phyloP scores from a whole-genome alignment of 1,140 invertebrate genomes.

The Notospermus geniculatus region DNA sequence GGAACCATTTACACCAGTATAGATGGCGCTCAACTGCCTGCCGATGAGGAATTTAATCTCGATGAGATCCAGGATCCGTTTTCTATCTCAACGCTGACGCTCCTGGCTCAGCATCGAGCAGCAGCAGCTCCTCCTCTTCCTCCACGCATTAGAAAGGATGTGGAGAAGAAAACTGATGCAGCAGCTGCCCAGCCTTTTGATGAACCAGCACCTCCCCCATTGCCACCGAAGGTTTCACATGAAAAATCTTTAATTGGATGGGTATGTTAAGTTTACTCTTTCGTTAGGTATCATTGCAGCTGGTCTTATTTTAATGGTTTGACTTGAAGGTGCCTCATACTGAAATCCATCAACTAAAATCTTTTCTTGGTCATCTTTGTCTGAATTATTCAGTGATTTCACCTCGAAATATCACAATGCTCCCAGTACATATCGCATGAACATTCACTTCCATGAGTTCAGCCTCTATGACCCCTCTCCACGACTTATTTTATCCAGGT shows the following conservation, averaged over 20 bases:
- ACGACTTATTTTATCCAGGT: neutral
- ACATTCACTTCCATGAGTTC: too few relatives aligned
- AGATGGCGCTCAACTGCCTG: too few relatives aligned
- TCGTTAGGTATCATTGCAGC: too few relatives aligned
- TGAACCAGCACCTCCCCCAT: neutral
- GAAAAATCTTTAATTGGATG: neutral
- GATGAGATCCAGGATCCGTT: slow-evolving; percentile 5
- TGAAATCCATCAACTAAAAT: too few relatives aligned
- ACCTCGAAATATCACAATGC: too few relatives aligned
- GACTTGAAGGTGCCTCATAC: too few relatives aligned
- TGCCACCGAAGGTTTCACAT: neutral
- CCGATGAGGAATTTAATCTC: neutral
- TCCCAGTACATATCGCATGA: too few relatives aligned
- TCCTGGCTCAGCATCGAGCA: neutral
- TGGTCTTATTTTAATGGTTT: too few relatives aligned
- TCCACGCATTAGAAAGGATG: neutral
- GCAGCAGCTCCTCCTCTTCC: neutral
- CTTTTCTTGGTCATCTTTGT: too few relatives aligned
- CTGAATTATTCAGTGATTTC: neutral
- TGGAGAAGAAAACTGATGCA: neutral
- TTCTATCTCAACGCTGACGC: slow-evolving; percentile 1
- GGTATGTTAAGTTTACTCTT: neutral
- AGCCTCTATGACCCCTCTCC: too few relatives aligned
- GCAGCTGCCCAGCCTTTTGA: neutral
- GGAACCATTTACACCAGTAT: too few relatives aligned